phyloP scores from a whole-genome alignment of 2,113 vertebrate species.

The Phaethon lepturus region DNA sequence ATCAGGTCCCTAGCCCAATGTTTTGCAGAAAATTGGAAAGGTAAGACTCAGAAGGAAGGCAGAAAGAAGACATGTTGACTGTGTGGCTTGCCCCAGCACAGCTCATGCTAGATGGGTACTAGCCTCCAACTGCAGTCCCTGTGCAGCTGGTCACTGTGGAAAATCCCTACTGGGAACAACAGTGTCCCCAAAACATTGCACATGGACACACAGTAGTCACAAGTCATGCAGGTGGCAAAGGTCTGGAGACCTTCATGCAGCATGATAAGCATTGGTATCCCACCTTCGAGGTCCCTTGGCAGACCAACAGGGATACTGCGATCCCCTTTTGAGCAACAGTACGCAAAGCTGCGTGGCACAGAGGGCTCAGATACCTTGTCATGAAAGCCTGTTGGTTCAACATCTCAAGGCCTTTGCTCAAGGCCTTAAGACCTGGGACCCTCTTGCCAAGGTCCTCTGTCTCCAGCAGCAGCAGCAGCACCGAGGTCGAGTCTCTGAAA shows the following conservation, averaged over 20 bases:
- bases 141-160: neutral
- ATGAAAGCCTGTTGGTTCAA: neutral
- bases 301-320: fast-evolving
- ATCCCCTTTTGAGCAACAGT: fast-evolving
- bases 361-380: neutral
- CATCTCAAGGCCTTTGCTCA: neutral
- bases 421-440: neutral
- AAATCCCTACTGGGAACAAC: neutral
- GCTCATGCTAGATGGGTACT: fast-evolving
- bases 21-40: neutral
- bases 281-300: neutral
- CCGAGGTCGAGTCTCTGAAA: fast-evolving
- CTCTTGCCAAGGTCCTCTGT: neutral
- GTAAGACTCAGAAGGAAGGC: neutral
- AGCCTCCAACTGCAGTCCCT: neutral
- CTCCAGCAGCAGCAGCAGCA: neutral
- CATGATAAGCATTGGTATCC: fast-evolving
- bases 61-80: neutral
- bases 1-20: fast-evolving
- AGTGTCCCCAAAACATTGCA: fast-evolving
- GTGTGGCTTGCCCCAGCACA: too few relatives aligned
- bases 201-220: neutral
- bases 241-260: fast-evolving
- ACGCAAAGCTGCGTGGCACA: fast-evolving
- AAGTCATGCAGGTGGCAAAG: neutral